Percentiles rank a stretch among this genome's conserved stretches.
These are phyloP conservation scores for Pardalotus punctatus DNA, from an alignment of 2,113 vertebrate genomes.

Conservation along the genomic window DNA sequence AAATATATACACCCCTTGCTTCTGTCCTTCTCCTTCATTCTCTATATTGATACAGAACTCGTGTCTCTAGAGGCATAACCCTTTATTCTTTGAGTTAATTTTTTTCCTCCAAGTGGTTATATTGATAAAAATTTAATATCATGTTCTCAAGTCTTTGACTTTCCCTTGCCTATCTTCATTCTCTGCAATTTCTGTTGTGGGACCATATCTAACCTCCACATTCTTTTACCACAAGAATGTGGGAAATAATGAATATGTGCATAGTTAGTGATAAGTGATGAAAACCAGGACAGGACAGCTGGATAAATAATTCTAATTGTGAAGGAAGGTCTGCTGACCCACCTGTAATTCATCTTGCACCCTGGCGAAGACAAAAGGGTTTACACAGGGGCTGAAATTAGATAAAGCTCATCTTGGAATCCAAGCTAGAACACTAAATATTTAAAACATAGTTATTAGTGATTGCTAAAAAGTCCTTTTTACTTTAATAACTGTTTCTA, in stretches of 20 bases:
- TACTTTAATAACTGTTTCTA: not conserved
- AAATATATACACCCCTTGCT: not conserved
- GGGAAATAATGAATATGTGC: not conserved
- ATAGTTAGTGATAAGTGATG: not conserved
- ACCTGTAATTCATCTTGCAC: not conserved
- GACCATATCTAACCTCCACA: not conserved
- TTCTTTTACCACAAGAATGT: not conserved
- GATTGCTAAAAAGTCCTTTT: not conserved
- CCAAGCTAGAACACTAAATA: not conserved
- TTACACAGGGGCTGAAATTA: not conserved
- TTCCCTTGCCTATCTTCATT: not conserved
- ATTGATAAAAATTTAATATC: not conserved
- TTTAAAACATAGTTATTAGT: not conserved
- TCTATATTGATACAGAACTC: not conserved
- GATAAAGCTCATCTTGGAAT: not conserved
- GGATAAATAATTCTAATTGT: not conserved
- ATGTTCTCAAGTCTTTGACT: not conserved
- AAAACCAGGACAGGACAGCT: not conserved
- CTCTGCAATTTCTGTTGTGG: not conserved
- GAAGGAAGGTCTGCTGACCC: not conserved
- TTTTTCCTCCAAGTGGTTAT: not conserved
- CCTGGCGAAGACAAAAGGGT: not conserved
- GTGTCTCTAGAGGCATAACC: not conserved
- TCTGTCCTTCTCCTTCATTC: not conserved
- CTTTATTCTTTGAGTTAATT: not conserved